phyloP scores from a whole-genome alignment of 2,888 invertebrate genomes.

The Lydus trimaculatus region DNA sequence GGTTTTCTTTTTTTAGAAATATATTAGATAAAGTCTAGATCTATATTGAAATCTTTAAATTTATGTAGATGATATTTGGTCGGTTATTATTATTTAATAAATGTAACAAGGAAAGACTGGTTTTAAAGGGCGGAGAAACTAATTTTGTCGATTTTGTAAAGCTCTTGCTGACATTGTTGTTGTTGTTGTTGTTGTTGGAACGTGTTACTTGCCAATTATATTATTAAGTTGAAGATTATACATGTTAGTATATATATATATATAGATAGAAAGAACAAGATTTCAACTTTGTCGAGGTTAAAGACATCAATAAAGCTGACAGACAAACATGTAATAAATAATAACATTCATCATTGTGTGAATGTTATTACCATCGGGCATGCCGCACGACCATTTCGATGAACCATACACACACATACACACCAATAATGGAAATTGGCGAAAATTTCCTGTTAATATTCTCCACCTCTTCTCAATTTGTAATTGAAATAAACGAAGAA shows the following conservation, averaged over 20 bases:
- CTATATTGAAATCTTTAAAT: constrained; percentile 3
- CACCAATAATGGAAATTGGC: constrained; percentile 4
- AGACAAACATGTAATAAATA: constrained; percentile 48
- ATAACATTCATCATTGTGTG: constrained; percentile 46
- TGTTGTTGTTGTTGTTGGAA: too few relatives aligned
- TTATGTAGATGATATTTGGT: not conserved
- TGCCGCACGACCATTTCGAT: constrained; percentile 22
- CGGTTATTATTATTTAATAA: not conserved
- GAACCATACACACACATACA: constrained; percentile 5
- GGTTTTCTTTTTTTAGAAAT: not conserved
- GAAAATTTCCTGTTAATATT: not conserved
- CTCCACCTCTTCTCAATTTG: not conserved
- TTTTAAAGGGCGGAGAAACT: constrained; percentile 5
- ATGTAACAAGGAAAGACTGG: not conserved
- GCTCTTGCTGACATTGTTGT: not conserved
- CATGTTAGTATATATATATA: not conserved
- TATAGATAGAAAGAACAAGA: constrained; percentile 18
- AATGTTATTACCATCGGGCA: constrained; percentile 44
- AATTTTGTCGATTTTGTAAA: not conserved
- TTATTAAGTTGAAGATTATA: constrained; percentile 5
- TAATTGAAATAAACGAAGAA: not conserved
- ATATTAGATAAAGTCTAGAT: not conserved
- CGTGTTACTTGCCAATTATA: constrained; percentile 4
- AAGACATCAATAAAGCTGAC: constrained; percentile 48
- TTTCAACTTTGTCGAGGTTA: constrained; percentile 43